A percentile compares a stretch with the other conserved stretches of the same genome.
phyloP scores from a whole-genome alignment of 2,797 vertebrate genomes.

The Kryptopterus vitreolus region DNA sequence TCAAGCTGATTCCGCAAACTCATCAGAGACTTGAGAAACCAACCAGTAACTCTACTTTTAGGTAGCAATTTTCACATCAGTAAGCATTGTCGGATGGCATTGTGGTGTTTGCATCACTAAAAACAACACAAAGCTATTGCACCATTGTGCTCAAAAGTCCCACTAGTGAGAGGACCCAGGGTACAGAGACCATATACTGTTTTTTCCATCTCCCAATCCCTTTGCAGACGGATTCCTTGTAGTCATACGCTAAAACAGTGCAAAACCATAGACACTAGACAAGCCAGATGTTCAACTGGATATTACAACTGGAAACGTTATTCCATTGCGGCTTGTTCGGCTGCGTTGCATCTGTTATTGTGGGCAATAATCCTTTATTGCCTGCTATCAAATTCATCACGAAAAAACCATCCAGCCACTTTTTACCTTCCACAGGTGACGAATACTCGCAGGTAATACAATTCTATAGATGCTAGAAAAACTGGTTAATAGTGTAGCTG shows the following conservation, averaged over 20 bases:
- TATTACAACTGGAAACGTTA: not conserved
- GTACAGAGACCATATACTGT: too few relatives aligned
- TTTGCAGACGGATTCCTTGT: not conserved
- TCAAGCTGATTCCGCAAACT: too few relatives aligned
- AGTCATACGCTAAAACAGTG: not conserved
- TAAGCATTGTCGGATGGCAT: not conserved
- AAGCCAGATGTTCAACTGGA: slow-evolving; percentile 16
- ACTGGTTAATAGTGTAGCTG: slow-evolving; percentile 47
- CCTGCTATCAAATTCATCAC: slow-evolving; percentile 6
- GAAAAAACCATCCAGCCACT: slow-evolving; percentile 13
- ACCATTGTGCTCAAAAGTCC: not conserved
- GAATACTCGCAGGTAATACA: slow-evolving; percentile 10
- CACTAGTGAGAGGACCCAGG: too few relatives aligned
- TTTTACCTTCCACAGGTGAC: slow-evolving; percentile 21
- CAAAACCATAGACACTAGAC: not conserved
- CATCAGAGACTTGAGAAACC: not conserved
- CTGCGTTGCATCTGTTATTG: slow-evolving; percentile 19
- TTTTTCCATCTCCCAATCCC: not conserved
- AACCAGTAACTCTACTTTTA: too few relatives aligned
- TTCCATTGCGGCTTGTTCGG: slow-evolving; percentile 9
- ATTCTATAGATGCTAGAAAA: slow-evolving; percentile 26
- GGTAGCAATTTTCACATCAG: not conserved
- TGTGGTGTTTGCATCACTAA: not conserved
- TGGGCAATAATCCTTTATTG: slow-evolving; percentile 8
- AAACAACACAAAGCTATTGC: not conserved